phyloP scores from a whole-genome alignment of 2,888 invertebrate genomes.

The Azorinus chamasolen region DNA sequence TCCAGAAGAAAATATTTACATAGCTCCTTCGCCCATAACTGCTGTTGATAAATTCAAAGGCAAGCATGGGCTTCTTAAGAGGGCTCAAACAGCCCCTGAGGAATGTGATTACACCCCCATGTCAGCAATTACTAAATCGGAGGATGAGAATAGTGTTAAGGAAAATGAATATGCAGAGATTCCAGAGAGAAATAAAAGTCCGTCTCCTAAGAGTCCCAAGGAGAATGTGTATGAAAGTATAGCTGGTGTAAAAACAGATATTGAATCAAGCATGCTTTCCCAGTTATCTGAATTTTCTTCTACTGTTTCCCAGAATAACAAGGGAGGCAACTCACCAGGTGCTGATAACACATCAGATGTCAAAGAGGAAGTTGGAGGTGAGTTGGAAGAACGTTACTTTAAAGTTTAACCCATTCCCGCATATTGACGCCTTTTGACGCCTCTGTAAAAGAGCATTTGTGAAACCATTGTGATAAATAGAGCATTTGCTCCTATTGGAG shows the following conservation, averaged over 20 bases:
- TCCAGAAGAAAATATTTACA: constrained; percentile 49
- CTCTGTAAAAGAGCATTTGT: too few species aligned
- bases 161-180: constrained; percentile 61
- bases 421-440: too few species aligned
- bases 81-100: constrained; percentile 48
- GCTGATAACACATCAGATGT: background rate
- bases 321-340: constrained; percentile 2
- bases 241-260: constrained; percentile 21
- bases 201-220: constrained; percentile 18
- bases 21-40: constrained; percentile 36
- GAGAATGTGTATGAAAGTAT: constrained; percentile 59
- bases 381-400: too few species aligned
- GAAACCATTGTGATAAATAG: too few species aligned
- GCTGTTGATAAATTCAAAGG: constrained; percentile 44
- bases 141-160: constrained; percentile 1
- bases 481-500: too few species aligned
- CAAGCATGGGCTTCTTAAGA: constrained; percentile 41
- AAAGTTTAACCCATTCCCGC: too few species aligned
- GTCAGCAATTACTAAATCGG: constrained; percentile 8
- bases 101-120: constrained; percentile 40
- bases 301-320: background rate
- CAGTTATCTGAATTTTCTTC: constrained; percentile 14
- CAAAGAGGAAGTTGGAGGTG: background rate
- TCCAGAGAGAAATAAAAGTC: constrained; percentile 33
- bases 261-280: constrained; percentile 11